Conservation (phyloP, 2,113 vertebrate species). For the Microcebus tavaratra region DNA sequence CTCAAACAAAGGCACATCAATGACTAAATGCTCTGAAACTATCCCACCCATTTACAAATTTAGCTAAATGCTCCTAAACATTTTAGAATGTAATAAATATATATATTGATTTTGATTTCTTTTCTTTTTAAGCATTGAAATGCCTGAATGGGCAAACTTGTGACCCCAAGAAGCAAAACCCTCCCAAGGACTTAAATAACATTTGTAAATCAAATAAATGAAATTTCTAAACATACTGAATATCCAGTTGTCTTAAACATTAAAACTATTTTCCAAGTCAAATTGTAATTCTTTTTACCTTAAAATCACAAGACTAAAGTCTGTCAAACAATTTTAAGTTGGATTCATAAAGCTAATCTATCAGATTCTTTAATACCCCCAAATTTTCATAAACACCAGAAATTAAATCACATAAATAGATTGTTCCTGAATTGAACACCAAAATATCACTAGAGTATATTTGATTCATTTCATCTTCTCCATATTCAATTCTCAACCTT, state of each 20-base stretch:
- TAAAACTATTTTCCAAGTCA: neutral
- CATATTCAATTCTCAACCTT: constrained; percentile 60
- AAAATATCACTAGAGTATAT: neutral
- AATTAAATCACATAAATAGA: constrained; percentile 3
- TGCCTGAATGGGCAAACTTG: neutral
- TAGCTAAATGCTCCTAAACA: neutral
- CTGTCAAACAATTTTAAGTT: neutral
- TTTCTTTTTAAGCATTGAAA: constrained; percentile 36
- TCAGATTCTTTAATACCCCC: constrained; percentile 19
- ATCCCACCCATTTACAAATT: neutral
- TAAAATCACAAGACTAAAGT: constrained; percentile 18
- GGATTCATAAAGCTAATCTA: neutral
- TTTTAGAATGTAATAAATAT: neutral
- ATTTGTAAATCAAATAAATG: constrained; percentile 38
- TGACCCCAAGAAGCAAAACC: constrained; percentile 2
- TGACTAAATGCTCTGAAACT: constrained; percentile 6
- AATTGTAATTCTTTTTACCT: constrained; percentile 49
- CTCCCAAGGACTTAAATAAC: constrained; percentile 10
- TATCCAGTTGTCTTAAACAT: constrained; percentile 25
- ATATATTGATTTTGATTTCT: neutral
- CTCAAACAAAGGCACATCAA: neutral
- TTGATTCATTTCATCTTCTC: constrained; percentile 45
- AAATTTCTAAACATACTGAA: constrained; percentile 17
- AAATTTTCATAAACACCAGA: constrained; percentile 43
- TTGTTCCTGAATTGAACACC: constrained; percentile 41